Conservation (phyloP, 2,888 invertebrate species). For the Dastarcus helophoroides region DNA sequence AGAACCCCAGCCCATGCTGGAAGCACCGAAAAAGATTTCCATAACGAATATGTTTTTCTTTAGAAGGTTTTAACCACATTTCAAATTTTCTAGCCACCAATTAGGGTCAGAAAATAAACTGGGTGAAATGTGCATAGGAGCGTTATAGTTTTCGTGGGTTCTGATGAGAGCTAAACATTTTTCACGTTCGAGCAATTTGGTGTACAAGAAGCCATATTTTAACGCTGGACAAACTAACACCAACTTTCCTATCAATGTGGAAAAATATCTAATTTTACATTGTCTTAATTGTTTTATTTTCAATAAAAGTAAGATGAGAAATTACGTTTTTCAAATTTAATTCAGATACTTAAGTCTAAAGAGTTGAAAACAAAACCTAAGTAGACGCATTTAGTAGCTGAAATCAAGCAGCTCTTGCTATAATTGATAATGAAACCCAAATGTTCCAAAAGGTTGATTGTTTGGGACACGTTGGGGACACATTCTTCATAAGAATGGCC, state of each 20-base stretch:
- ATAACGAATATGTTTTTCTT: too few species aligned
- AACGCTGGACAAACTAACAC: slow-evolving; percentile 6
- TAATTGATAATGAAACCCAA: too few species aligned
- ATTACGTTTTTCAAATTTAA: slow-evolving; percentile 3
- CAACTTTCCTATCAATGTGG: slow-evolving; percentile 3
- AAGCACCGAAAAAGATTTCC: slow-evolving; percentile 4
- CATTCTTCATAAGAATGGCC: slow-evolving; percentile 7
- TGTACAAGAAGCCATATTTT: slow-evolving; percentile 7
- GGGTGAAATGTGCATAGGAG: slow-evolving; percentile 1
- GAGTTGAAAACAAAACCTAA: slow-evolving; percentile 6
- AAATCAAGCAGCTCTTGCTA: not conserved
- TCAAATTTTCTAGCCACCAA: slow-evolving; percentile 6
- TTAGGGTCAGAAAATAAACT: not conserved
- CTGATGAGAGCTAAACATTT: slow-evolving; percentile 2
- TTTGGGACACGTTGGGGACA: not conserved
- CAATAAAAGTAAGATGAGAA: not conserved
- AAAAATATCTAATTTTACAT: slow-evolving; percentile 6
- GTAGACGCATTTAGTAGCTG: not conserved
- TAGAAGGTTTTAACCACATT: too few species aligned
- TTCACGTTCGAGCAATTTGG: slow-evolving; percentile 4
- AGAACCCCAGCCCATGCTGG: slow-evolving; percentile 1
- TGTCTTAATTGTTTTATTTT: slow-evolving; percentile 1
- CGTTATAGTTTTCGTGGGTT: slow-evolving; percentile 2
- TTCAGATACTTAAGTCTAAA: not conserved
- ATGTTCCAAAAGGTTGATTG: not conserved